Conservation (phyloP, 30 jellyfish, hydroid and myxozoan genomes). For the Hydra vulgaris region DNA sequence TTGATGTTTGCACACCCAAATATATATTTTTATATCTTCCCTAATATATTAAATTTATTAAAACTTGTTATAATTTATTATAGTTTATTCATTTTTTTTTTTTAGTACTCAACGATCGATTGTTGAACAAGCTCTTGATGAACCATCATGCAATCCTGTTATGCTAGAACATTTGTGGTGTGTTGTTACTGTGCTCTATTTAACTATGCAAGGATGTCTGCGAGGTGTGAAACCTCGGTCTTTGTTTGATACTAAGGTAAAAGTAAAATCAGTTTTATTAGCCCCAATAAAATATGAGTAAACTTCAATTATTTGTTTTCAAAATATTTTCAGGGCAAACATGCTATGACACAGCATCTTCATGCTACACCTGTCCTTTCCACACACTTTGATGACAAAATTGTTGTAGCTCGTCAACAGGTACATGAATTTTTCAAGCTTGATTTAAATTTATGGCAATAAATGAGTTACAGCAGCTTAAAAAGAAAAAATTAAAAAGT, state of each 20-base stretch:
- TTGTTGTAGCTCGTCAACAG: slow-evolving; percentile 1
- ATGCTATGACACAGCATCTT: slow-evolving; percentile 16
- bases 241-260: slow-evolving; percentile 25
- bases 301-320: background rate
- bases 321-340: slow-evolving; percentile 23
- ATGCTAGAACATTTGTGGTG: slow-evolving; percentile 24
- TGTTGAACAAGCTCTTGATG: slow-evolving; percentile 23
- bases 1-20: no score
- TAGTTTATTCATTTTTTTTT: no score
- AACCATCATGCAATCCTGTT: slow-evolving; percentile 15
- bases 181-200: slow-evolving; percentile 8
- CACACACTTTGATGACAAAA: slow-evolving; percentile 22
- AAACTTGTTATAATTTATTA: no score
- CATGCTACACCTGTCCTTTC: slow-evolving; percentile 19
- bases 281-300: background rate
- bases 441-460: background rate
- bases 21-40: no score
- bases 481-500: background rate
- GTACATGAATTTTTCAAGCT: background rate
- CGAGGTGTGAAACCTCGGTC: slow-evolving; percentile 18
- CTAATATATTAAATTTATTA: no score
- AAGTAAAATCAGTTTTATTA: background rate
- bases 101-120: slow-evolving; percentile 16
- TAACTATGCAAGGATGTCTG: slow-evolving; percentile 5
- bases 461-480: background rate